Conservation (phyloP, 2,888 invertebrate genomes). For the Drosophila engyochracea region DNA sequence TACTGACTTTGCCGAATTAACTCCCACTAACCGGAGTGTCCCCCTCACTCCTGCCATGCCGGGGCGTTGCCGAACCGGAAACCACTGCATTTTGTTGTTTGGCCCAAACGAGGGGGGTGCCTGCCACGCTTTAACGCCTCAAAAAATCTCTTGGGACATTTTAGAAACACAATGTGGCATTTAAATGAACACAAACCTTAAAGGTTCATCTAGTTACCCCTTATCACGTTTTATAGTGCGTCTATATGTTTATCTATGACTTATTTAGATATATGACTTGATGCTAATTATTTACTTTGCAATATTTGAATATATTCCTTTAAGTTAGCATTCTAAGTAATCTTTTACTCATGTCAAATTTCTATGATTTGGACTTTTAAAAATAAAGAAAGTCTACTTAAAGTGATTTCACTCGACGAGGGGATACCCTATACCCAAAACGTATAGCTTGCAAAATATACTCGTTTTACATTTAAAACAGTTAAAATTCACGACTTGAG, state of each 20-base stretch:
- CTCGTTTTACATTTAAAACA: neutral
- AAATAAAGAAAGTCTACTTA: neutral
- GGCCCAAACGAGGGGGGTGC: constrained; percentile 50
- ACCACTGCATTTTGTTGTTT: constrained; percentile 83
- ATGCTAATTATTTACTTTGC: constrained; percentile 26
- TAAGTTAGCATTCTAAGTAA: neutral
- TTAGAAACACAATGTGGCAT: constrained; percentile 77
- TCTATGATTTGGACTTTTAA: neutral
- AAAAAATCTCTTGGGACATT: constrained; percentile 82
- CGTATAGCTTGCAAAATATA: neutral
- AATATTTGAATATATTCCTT: neutral
- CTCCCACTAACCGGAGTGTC: constrained; percentile 60
- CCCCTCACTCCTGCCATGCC: constrained; percentile 14
- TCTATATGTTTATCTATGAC: constrained; percentile 1
- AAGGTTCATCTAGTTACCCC: constrained; percentile 46
- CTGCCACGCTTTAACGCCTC: constrained; percentile 85
- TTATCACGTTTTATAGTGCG: neutral
- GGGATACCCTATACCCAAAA: neutral
- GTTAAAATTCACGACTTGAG: neutral
- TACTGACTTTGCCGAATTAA: constrained; percentile 81
- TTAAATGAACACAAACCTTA: constrained; percentile 74
- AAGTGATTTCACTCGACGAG: neutral
- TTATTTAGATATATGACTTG: neutral
- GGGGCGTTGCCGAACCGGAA: constrained; percentile 79
- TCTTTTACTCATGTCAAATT: neutral